Evolutionary conservation across 2,888 invertebrate genomes (phyloP).

Genomic region (Clanis bilineata): DNA sequence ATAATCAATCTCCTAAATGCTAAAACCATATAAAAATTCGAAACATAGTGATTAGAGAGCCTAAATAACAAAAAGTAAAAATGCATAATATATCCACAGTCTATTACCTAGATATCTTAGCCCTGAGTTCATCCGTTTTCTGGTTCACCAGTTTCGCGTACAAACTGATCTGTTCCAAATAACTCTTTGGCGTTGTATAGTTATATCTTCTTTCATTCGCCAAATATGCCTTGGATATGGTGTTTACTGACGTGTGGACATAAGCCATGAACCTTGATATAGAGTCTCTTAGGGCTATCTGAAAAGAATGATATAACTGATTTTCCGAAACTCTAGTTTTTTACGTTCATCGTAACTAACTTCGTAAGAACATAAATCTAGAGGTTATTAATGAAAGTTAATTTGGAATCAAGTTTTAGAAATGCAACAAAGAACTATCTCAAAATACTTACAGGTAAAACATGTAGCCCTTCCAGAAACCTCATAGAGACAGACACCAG

Average conservation of each 20-base stretch:
- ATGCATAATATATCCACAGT: neutral
- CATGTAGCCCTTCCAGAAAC: constrained; percentile 91
- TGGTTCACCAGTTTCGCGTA: constrained; percentile 93
- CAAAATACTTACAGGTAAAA: constrained; percentile 86
- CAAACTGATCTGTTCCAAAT: constrained; percentile 96
- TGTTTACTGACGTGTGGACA: constrained; percentile 96
- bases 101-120: constrained; percentile 87
- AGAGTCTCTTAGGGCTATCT: constrained; percentile 89
- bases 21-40: too few relatives aligned
- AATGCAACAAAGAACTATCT: constrained; percentile 20
- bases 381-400: too few relatives aligned
- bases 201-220: constrained; percentile 96
- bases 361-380: too few relatives aligned
- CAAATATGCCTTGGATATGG: constrained; percentile 92
- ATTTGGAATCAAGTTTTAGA: too few relatives aligned
- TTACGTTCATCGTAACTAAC: too few relatives aligned
- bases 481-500: constrained; percentile 95
- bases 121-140: constrained; percentile 92
- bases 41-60: too few relatives aligned
- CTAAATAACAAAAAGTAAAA: neutral
- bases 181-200: constrained; percentile 98
- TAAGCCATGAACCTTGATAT: constrained; percentile 97
- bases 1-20: too few relatives aligned
- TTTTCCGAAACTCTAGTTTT: too few relatives aligned
- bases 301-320: constrained; percentile 33